Percentiles rank a stretch among this genome's conserved stretches.
These are phyloP conservation scores for Tenodera sinensis DNA, from an alignment of 2,888 invertebrate genomes.

Conservation along the genomic window DNA sequence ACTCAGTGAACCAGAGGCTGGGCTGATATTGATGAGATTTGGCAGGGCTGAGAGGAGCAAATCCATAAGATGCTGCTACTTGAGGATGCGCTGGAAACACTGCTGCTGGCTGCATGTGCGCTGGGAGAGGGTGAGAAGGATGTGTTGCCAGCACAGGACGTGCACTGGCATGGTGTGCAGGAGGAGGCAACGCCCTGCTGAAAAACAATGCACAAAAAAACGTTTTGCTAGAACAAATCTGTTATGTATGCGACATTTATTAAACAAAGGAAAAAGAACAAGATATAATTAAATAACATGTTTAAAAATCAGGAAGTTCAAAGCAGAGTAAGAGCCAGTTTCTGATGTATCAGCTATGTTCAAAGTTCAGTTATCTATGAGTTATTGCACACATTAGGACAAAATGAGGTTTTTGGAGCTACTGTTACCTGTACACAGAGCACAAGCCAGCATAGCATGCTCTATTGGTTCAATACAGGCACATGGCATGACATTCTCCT, in stretches of 20 bases:
- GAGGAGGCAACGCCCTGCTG: conserved; percentile 69
- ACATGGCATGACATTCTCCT: too few relatives aligned
- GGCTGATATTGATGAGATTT: conserved; percentile 64
- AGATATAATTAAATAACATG: neutral
- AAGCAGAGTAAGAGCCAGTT: neutral
- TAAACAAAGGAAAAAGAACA: neutral
- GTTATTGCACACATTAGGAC: too few relatives aligned
- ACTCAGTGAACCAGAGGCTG: conserved; percentile 76
- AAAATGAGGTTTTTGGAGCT: too few relatives aligned
- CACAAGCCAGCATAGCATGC: too few relatives aligned
- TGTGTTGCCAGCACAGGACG: conserved; percentile 61
- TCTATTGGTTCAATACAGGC: too few relatives aligned
- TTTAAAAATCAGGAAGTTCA: neutral
- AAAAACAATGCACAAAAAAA: conserved; percentile 35
- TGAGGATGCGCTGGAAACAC: conserved; percentile 64
- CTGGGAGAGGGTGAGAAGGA: conserved; percentile 69
- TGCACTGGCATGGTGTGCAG: conserved; percentile 78
- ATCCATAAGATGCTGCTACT: conserved; percentile 58
- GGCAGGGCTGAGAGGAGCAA: conserved; percentile 67
- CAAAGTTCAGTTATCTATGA: too few relatives aligned
- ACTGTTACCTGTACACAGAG: too few relatives aligned
- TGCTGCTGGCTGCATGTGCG: conserved; percentile 64
- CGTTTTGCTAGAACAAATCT: neutral
- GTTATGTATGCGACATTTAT: too few relatives aligned
- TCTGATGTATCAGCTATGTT: neutral